These are phyloP conservation scores for Muschampia plurimacula DNA, from an alignment of 2,888 invertebrate species.

Conservation along the genomic window DNA sequence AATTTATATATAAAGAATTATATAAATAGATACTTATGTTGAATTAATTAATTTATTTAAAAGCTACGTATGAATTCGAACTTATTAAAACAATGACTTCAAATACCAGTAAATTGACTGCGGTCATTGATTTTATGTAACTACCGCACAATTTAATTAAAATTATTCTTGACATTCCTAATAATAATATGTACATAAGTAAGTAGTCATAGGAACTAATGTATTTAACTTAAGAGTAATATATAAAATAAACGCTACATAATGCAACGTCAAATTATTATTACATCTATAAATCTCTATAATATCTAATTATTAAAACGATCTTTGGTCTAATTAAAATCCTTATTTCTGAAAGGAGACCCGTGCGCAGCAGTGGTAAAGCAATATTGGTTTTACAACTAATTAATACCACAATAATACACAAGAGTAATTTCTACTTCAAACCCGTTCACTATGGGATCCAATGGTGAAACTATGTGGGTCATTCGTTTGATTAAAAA, in stretches of 20 bases:
- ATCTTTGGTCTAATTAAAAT: too few species aligned
- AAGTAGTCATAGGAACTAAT: too few species aligned
- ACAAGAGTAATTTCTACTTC: not conserved
- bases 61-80: not conserved
- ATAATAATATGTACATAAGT: too few species aligned
- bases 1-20: not conserved
- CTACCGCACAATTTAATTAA: not conserved
- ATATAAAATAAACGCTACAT: too few species aligned
- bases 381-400: not conserved
- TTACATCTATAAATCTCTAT: too few species aligned
- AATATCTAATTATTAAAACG: too few species aligned
- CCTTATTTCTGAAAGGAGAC: too few species aligned
- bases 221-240: too few species aligned
- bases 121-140: not conserved
- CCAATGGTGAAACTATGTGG: constrained; percentile 24
- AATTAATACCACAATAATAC: too few species aligned
- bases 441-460: not conserved
- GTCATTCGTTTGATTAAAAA: constrained; percentile 24
- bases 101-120: not conserved
- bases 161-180: too few species aligned
- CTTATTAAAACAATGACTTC: not conserved
- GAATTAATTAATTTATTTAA: not conserved
- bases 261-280: too few species aligned
- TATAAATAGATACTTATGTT: too few species aligned
- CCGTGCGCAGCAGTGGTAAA: not conserved